A percentile compares a stretch with the other conserved stretches of the same genome.
Conservation (phyloP, 2,888 invertebrate genomes). For the Cephus nigrinus region DNA sequence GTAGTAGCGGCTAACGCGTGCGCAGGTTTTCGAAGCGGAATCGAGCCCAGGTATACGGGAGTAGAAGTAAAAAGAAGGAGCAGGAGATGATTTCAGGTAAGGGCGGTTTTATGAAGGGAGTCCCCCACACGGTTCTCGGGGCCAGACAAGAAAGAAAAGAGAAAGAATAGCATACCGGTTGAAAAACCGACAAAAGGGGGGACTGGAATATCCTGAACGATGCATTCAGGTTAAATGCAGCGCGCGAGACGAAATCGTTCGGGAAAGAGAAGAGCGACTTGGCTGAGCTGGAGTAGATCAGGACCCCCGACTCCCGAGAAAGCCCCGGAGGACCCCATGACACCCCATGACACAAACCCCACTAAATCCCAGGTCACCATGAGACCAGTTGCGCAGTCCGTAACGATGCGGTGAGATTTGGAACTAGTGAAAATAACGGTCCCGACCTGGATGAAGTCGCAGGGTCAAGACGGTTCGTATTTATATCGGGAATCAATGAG, state of each 20-base stretch:
- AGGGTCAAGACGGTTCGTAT: background rate
- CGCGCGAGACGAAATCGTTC: slow-evolving; percentile 33
- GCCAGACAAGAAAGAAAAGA: slow-evolving; percentile 28
- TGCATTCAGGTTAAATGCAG: slow-evolving; percentile 63
- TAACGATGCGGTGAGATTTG: background rate
- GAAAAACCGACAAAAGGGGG: slow-evolving; percentile 59
- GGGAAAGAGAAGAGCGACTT: slow-evolving; percentile 27
- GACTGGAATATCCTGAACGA: slow-evolving; percentile 61
- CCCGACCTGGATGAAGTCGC: background rate
- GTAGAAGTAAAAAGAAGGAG: slow-evolving; percentile 28
- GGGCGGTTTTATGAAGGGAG: slow-evolving; percentile 56
- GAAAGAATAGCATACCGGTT: slow-evolving; percentile 59
- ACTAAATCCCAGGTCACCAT: background rate
- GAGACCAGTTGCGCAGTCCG: background rate
- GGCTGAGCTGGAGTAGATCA: slow-evolving; percentile 21
- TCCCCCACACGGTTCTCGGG: slow-evolving; percentile 18
- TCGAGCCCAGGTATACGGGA: slow-evolving; percentile 37
- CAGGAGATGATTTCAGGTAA: slow-evolving; percentile 64
- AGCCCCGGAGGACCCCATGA: background rate
- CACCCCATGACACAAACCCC: background rate
- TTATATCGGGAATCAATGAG: background rate
- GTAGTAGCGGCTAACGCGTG: background rate
- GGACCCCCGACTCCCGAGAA: background rate
- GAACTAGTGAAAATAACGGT: background rate
- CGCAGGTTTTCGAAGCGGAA: slow-evolving; percentile 3